phyloP scores from a whole-genome alignment of 2,888 invertebrate species.

The Synanthedon vespiformis region DNA sequence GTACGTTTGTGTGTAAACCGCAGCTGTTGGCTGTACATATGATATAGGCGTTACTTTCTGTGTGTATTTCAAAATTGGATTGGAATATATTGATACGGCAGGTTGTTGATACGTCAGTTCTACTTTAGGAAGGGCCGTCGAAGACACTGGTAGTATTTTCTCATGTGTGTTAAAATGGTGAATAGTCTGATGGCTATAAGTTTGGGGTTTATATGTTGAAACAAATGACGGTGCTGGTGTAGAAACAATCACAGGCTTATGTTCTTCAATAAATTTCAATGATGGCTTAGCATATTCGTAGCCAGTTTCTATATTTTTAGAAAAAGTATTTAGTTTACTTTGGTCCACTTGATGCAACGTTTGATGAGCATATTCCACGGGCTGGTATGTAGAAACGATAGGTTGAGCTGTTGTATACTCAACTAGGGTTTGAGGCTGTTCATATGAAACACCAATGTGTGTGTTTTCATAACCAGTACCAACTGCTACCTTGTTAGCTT shows the following conservation, averaged over 20 bases:
- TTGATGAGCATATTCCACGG: constrained; percentile 38
- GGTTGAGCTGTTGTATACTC: constrained; percentile 21
- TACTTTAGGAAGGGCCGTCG: constrained; percentile 30
- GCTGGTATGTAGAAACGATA: constrained; percentile 36
- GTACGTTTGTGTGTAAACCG: constrained; percentile 40
- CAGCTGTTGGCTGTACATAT: constrained; percentile 35
- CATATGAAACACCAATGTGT: constrained; percentile 9
- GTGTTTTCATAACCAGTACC: neutral
- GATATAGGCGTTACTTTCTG: constrained; percentile 41
- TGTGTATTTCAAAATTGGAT: constrained; percentile 45
- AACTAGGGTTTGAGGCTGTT: constrained; percentile 13
- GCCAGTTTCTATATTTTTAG: constrained; percentile 17
- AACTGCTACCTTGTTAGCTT: constrained; percentile 4
- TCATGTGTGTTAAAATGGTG: constrained; percentile 41
- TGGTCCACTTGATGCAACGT: constrained; percentile 44
- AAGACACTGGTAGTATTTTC: constrained; percentile 28
- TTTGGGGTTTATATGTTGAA: constrained; percentile 40
- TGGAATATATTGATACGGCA: constrained; percentile 45
- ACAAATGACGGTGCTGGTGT: constrained; percentile 25
- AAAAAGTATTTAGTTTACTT: constrained; percentile 27
- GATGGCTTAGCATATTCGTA: constrained; percentile 36
- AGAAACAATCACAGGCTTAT: constrained; percentile 28
- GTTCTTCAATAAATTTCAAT: constrained; percentile 29
- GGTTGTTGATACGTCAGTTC: constrained; percentile 41
- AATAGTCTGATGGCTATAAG: constrained; percentile 45